Evolutionary conservation across 2,797 vertebrate species (phyloP).

Genomic region (Amblyraja radiata): DNA sequence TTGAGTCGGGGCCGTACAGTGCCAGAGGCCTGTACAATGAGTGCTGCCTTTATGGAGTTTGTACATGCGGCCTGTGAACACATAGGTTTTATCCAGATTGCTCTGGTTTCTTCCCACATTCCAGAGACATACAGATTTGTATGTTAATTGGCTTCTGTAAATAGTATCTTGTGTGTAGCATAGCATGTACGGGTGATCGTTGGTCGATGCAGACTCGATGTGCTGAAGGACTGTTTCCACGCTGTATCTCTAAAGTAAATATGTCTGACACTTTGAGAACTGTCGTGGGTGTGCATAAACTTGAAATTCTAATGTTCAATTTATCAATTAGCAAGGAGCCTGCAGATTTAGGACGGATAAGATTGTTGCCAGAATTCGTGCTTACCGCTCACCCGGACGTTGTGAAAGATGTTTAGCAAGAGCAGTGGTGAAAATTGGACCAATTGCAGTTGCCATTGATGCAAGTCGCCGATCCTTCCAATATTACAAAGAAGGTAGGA

Average conservation of each 20-base stretch:
- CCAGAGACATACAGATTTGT: too few relatives aligned
- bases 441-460: constrained; percentile 39
- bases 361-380: constrained; percentile 35
- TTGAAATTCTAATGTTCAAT: accelerated
- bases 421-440: constrained; percentile 32
- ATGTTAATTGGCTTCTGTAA: too few relatives aligned
- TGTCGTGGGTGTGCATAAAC: not conserved
- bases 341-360: constrained; percentile 41
- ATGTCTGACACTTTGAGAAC: not conserved
- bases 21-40: too few relatives aligned
- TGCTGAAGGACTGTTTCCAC: too few relatives aligned
- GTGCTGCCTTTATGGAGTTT: too few relatives aligned
- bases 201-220: too few relatives aligned
- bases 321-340: constrained; percentile 38
- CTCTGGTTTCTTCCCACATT: too few relatives aligned
- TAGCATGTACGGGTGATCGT: too few relatives aligned
- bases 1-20: too few relatives aligned
- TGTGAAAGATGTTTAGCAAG: constrained; percentile 39
- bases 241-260: not conserved
- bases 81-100: too few relatives aligned
- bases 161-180: too few relatives aligned
- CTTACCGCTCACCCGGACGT: accelerated
- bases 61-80: too few relatives aligned
- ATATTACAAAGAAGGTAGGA: constrained; percentile 46
- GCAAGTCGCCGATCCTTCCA: constrained; percentile 41